Conservation (phyloP, 2,888 invertebrate species). For the Cerceris ruficornis region DNA sequence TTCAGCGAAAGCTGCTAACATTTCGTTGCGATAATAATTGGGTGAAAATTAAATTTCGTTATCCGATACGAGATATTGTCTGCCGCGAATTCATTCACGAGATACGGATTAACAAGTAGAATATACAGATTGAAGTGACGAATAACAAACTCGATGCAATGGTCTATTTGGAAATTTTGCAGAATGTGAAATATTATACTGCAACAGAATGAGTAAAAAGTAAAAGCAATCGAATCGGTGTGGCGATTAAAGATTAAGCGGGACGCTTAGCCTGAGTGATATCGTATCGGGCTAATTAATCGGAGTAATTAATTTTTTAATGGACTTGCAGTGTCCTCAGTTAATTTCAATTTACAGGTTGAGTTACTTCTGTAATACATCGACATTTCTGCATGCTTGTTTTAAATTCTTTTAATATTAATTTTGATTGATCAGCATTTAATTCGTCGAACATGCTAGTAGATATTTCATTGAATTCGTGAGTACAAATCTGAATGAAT, state of each 20-base stretch:
- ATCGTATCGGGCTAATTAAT: constrained; percentile 18
- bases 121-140: too few species aligned
- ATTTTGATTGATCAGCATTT: too few species aligned
- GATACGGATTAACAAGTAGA: background rate
- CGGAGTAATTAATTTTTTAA: constrained; percentile 25
- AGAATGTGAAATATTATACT: too few species aligned
- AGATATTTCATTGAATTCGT: too few species aligned
- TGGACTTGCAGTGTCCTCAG: background rate
- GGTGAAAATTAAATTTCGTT: background rate
- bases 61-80: background rate
- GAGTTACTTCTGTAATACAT: too few species aligned
- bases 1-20: background rate
- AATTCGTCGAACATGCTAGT: too few species aligned
- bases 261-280: background rate
- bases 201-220: too few species aligned
- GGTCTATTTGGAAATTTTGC: too few species aligned
- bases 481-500: too few species aligned
- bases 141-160: too few species aligned
- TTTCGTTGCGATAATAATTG: background rate
- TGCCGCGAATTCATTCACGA: background rate
- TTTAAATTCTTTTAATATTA: too few species aligned
- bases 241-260: background rate
- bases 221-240: background rate
- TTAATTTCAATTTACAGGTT: constrained; percentile 16
- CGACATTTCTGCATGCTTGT: too few species aligned